Evolutionary conservation across 92 coral and sea anemone species (phyloP), one percentile per base, ranked within the genome.

Genomic region (Zoanthus gigantus): DNA sequence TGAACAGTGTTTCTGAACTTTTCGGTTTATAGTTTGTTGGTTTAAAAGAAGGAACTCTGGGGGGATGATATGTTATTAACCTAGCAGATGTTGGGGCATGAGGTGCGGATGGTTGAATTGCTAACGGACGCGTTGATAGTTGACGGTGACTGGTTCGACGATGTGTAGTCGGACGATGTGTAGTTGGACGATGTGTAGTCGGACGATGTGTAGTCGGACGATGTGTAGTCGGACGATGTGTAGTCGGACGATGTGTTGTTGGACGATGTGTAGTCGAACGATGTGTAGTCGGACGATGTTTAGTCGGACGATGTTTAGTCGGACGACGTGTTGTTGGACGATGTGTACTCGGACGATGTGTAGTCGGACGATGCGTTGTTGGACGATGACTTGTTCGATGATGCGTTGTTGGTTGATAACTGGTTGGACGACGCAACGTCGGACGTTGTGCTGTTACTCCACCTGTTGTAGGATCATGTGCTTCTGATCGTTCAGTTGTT

Each of bases 1-100:
- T 80, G 42, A 65, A 80, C 58, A 80, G 3, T 80, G 85, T 80
- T 42, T 57, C 58, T n/a, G 37, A 16, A 47, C 37, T 30, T 69
- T 75, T 48, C 16, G 71, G 69, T 9, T 17, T 63, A 5, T 23
- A 28, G 31, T n/a, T n/a, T 63, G 69, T 63, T n/a, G 69, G 69
- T 28, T 18, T 58, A 0, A 52, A n/a, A 10, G 83, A 52, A 37
- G 6, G 57, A 16, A 68, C 69, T 9, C 74, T 34, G 3, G 46
- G 61, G 12, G 73, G 74, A 11, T 13, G 85, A 46, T 52, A 56
- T 34, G 85, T 44, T 63, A 73, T 17, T 5, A 56, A 56, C 10
- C 16, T 37, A 23, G 23, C 23, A 23, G 23, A 23, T 23, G 23
- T 23, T 23, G 23, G 23, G 23, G 23, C 23, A 23, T 23, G 23